Evolutionary conservation across 2,797 vertebrate species (phyloP).

Genomic region (Anabas testudineus): DNA sequence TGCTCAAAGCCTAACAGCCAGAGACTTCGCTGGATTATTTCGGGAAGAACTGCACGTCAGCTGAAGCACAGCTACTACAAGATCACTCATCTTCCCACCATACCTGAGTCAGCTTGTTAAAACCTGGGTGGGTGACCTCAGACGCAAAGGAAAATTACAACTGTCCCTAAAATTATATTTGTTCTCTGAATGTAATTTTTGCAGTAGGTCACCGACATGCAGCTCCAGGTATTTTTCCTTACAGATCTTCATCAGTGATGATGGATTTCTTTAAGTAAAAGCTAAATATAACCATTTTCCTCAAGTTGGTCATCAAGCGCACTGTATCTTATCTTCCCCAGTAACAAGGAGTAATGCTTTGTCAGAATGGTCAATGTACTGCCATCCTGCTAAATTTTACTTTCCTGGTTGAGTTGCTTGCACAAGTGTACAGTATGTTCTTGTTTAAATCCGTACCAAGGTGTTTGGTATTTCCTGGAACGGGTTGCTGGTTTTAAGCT

Average conservation of each 20-base stretch:
- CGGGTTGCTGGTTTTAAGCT: constrained; percentile 87
- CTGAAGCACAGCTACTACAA: constrained; percentile 96
- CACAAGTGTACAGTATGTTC: constrained; percentile 82
- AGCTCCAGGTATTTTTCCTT: constrained; percentile 63
- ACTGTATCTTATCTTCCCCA: constrained; percentile 48
- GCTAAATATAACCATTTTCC: background rate
- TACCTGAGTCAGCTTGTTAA: constrained; percentile 91
- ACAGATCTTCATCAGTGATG: constrained; percentile 72
- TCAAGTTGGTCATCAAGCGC: constrained; percentile 20
- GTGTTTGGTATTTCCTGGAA: constrained; percentile 73
- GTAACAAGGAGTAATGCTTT: constrained; percentile 57
- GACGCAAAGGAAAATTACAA: constrained; percentile 18
- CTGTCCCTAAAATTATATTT: constrained; percentile 16
- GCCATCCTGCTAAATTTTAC: constrained; percentile 60
- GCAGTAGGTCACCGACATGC: constrained; percentile 43
- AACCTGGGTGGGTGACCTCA: constrained; percentile 53
- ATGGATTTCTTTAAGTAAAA: constrained; percentile 77
- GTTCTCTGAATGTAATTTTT: constrained; percentile 9
- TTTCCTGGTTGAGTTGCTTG: constrained; percentile 71
- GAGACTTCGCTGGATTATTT: constrained; percentile 96
- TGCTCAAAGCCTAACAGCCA: constrained; percentile 91
- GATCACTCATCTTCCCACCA: constrained; percentile 95
- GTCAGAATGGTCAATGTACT: constrained; percentile 47
- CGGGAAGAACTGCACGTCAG: constrained; percentile 93
- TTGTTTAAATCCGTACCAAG: constrained; percentile 79